Evolutionary conservation across 2,797 vertebrate genomes (phyloP).

Genomic region (Ptychobarbus kaznakovi): DNA sequence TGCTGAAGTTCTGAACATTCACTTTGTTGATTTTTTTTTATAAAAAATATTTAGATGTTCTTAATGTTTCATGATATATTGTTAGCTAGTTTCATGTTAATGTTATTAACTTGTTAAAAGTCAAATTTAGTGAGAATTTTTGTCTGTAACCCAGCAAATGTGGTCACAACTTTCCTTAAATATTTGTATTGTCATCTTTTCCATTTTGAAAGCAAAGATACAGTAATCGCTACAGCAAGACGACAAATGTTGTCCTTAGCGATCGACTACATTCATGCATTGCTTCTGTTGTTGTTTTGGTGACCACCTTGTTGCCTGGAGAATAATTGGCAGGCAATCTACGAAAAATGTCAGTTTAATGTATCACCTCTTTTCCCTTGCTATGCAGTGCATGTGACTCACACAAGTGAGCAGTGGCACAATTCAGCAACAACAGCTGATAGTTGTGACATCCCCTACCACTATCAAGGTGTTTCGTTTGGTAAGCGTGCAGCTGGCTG

Average conservation of each 20-base stretch:
- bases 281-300: background rate
- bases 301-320: background rate
- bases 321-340: background rate
- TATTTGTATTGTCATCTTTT: no score
- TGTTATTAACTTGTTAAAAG: background rate
- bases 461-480: slow-evolving; percentile 5
- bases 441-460: slow-evolving; percentile 19
- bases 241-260: background rate
- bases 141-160: background rate
- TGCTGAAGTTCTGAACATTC: no score
- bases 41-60: background rate
- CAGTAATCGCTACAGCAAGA: background rate
- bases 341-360: background rate
- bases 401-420: background rate
- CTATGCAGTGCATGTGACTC: background rate
- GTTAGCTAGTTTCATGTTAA: background rate
- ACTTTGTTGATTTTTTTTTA: background rate
- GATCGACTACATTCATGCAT: background rate
- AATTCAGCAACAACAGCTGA: background rate
- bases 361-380: background rate
- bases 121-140: background rate
- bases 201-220: background rate
- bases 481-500: slow-evolving; percentile 18
- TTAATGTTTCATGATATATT: background rate
- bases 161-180: background rate